A percentile compares a stretch with the other conserved stretches of the same genome.
Conservation (phyloP, 1,140 invertebrate genomes). For the Daktulosphaira vitifoliae region DNA sequence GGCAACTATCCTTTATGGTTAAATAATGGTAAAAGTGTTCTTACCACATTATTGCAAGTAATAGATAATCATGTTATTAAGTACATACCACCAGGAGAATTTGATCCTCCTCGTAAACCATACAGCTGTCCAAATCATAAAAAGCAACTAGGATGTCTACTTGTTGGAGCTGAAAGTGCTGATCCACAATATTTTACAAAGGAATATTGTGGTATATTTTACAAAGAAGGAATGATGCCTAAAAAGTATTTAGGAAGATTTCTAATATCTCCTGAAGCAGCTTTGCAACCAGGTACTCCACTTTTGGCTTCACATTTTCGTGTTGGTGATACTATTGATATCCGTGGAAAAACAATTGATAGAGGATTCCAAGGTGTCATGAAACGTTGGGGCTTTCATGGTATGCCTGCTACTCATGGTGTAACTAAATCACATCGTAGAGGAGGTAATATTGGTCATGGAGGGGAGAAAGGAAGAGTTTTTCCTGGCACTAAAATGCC, state of each 20-base stretch:
- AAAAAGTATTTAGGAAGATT: constrained; percentile 79
- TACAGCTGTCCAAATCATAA: constrained; percentile 43
- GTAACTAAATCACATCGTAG: constrained; percentile 91
- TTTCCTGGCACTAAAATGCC: constrained; percentile 95
- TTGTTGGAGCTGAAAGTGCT: constrained; percentile 81
- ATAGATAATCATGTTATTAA: constrained; percentile 93
- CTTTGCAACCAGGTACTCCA: constrained; percentile 82
- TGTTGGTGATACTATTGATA: constrained; percentile 84
- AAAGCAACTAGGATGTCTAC: constrained; percentile 56
- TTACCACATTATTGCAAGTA: constrained; percentile 78
- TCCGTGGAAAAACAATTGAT: constrained; percentile 81
- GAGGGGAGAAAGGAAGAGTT: constrained; percentile 71
- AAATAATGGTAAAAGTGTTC: constrained; percentile 70
- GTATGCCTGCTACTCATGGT: constrained; percentile 84
- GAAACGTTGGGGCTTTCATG: constrained; percentile 91
- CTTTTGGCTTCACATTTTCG: constrained; percentile 80
- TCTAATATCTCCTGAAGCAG: constrained; percentile 73
- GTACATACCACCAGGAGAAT: constrained; percentile 78
- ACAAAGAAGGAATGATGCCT: constrained; percentile 75
- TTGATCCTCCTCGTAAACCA: constrained; percentile 49
- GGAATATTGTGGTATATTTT: constrained; percentile 82
- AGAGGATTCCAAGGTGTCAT: constrained; percentile 98
- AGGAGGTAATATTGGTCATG: constrained; percentile 80
- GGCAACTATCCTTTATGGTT: constrained; percentile 87
- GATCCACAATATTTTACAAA: constrained; percentile 77